Evolutionary conservation across 2,888 invertebrate species (phyloP), one percentile per base, ranked within the genome.

Genomic region (Polydrusus cervinus): DNA sequence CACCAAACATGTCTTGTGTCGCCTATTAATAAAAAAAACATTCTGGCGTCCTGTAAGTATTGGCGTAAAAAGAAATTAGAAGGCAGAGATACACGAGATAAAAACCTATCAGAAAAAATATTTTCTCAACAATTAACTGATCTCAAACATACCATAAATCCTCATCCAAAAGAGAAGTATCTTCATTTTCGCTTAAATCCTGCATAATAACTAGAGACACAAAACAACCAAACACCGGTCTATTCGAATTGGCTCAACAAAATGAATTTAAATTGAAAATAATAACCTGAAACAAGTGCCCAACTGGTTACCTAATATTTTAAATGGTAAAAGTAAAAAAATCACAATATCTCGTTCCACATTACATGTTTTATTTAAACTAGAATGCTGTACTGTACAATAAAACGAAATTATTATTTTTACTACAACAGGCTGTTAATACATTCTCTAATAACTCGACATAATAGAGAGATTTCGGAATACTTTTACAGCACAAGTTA

Each of bases 261-360:
- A 30, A 45, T 45, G 5, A 16, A 64, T 16, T 49, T 5, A 11
- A 18, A 47, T 9, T 20, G 14, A 25, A 11, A 45, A 62, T 45
- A 7, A 13, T n/a, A 25, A 49, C 25, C 64, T 1, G n/a, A 66
- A 53, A 53, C 66, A n/a, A 66, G 66, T 64, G 49, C 45, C 64
- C 47, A 14, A 30, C 14, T 62, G 16, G 64, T 66, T 66, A 53
- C 51, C 16, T 34, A 64, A 64, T 45, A 49, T 14, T 64, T 34
- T n/a, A 34, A 57, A 25, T 64, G 64, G 47, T 34, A 64, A 64
- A 64, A 64, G 49, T 49, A 16, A 49, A 64, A 64, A 64, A 64
- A 64, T 68, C 38, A 34, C 7, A 34, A 34, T 34, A 34, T 38
- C 13, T 38, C 38, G 55, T 55, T 25, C n/a, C n/a, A 18, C n/a